Conservation (phyloP, 2,888 invertebrate species). For the Caenorhabditis macrosperma region DNA sequence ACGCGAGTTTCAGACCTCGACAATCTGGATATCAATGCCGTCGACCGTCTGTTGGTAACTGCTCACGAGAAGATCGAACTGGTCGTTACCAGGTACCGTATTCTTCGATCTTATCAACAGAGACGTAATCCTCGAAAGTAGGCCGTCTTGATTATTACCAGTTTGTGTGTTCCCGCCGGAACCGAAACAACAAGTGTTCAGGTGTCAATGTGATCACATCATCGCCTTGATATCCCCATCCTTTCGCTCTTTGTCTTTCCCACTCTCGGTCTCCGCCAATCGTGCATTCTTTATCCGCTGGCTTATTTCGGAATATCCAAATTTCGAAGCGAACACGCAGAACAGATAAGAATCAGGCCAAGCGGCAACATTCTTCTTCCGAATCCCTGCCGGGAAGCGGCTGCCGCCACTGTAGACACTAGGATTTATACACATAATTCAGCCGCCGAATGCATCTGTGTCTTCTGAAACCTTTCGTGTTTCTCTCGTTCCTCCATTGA, state of each 20-base stretch:
- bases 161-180: too few species aligned
- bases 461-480: too few species aligned
- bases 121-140: constrained; percentile 9
- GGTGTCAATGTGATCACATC: constrained; percentile 17
- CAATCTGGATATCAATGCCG: constrained; percentile 58
- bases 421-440: constrained; percentile 11
- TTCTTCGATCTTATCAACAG: background rate
- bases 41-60: constrained; percentile 68
- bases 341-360: constrained; percentile 57
- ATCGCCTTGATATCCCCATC: background rate
- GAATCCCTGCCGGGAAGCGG: constrained; percentile 4
- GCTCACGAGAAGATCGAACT: constrained; percentile 73
- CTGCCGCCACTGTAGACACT: constrained; percentile 2
- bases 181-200: constrained; percentile 9
- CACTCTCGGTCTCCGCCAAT: background rate
- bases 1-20: constrained; percentile 51
- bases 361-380: constrained; percentile 53
- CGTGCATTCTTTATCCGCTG: constrained; percentile 3
- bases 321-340: constrained; percentile 22
- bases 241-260: constrained; percentile 16
- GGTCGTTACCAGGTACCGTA: constrained; percentile 70
- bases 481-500: too few species aligned
- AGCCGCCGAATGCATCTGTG: background rate
- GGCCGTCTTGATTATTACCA: constrained; percentile 9
- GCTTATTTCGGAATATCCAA: constrained; percentile 26